Evolutionary conservation across 2,888 invertebrate genomes (phyloP), one percentile per base, ranked within the genome.

Genomic region (Protophormia terraenovae): DNA sequence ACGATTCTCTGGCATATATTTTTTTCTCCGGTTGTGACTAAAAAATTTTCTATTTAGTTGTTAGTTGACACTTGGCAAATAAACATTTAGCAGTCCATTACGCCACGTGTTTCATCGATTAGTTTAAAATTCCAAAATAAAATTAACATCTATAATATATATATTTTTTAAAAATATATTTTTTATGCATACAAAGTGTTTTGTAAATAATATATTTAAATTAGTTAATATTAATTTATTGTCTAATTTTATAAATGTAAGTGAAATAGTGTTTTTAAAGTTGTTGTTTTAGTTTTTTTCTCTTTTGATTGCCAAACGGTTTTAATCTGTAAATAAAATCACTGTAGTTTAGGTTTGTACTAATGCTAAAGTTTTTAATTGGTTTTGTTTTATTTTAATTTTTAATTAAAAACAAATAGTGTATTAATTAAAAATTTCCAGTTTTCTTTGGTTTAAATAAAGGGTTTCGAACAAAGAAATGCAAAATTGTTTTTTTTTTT

Each of bases 11-110:
- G 55, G 14, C 75, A 60, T 73, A 38, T 32, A 58, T 35, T 19
- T n/a, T n/a, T 72, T 47, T 73, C 41, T 50, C 7, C 10, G 32
- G 3, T 38, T 60, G 66, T 32, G 53, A 45, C 60, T 55, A 35
- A 64, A 55, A 64, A 58, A 27, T 47, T 55, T 58, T 76, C 4
- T 38, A 72, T 81, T 76, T 81, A 83, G 76, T 83, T 71, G 58
- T 53, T 58, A 45, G 53, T 45, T 80, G 84, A 38, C 82, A 86
- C 83, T 87, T 82, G 78, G 69, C 69, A 86, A 86, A 86, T 83
- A 86, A 86, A 83, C 84, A 86, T 67, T 86, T 79, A 38, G 35
- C 72, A 60, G 38, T 16, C 35, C 35, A 55, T 71, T 45, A 55
- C 82, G 75, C 84, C 84, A 87, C 86, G 81, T 81, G 77, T 87